A percentile compares a stretch with the other conserved stretches of the same genome.
These are phyloP conservation scores for Oeneis ivallda DNA, from an alignment of 2,888 invertebrate genomes.

Conservation along the genomic window DNA sequence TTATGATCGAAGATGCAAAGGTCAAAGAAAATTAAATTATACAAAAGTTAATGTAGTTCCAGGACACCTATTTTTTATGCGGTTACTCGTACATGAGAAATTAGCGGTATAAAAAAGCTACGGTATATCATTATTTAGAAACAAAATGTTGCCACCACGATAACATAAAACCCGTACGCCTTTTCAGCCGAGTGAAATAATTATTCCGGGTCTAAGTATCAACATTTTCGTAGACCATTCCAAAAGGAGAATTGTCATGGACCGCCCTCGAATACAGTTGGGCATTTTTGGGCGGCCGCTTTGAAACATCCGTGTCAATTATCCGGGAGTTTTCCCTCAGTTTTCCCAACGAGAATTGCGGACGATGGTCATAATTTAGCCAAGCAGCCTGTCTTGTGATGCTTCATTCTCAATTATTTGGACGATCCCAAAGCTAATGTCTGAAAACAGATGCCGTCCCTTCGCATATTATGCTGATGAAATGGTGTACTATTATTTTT, in stretches of 20 bases:
- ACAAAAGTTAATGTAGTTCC: no score
- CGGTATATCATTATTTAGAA: neutral
- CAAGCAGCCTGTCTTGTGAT: constrained; percentile 55
- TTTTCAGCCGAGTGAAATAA: constrained; percentile 6
- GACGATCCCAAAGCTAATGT: constrained; percentile 70
- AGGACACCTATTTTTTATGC: no score
- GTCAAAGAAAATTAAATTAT: no score
- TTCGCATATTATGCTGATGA: neutral
- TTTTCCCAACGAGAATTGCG: constrained; percentile 59
- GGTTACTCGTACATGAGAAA: no score
- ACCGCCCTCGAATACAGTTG: constrained; percentile 34
- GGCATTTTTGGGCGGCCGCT: constrained; percentile 49
- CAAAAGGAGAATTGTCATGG: constrained; percentile 36
- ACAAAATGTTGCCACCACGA: neutral
- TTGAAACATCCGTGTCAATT: constrained; percentile 72
- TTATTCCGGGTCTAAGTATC: constrained; percentile 18
- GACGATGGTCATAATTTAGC: constrained; percentile 69
- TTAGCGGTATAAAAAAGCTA: neutral
- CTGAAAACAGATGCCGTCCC: constrained; percentile 65
- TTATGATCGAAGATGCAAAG: no score
- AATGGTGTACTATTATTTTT: no score
- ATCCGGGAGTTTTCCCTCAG: constrained; percentile 65
- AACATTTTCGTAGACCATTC: constrained; percentile 26
- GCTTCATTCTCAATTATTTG: constrained; percentile 58
- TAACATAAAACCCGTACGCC: neutral